Percentiles rank a stretch among this genome's conserved stretches.
Evolutionary conservation across 2,797 vertebrate species (phyloP).

Genomic region (Botia almorhae): DNA sequence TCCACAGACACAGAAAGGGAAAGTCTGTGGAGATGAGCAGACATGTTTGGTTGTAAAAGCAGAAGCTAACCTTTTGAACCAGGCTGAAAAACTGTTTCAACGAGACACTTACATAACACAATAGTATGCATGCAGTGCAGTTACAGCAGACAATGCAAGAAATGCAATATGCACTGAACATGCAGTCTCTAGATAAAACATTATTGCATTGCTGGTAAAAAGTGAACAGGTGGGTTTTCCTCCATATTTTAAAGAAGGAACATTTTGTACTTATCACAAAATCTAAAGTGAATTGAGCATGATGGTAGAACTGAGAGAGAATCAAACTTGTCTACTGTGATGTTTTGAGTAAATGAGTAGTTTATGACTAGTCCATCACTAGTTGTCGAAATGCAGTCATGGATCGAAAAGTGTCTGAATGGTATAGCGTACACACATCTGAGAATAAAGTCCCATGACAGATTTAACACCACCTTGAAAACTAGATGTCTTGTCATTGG

Average conservation of each 20-base stretch:
- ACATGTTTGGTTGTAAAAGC: constrained; percentile 5
- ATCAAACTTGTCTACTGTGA: background rate
- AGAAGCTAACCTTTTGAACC: constrained; percentile 5
- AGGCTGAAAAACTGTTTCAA: background rate
- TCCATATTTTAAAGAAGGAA: background rate
- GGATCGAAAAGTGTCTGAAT: background rate
- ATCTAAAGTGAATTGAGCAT: background rate
- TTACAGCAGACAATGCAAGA: constrained; percentile 4
- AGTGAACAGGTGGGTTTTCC: background rate
- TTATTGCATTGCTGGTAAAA: background rate
- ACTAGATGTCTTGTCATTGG: background rate
- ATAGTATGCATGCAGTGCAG: background rate
- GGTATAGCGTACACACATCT: background rate
- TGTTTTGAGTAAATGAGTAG: background rate
- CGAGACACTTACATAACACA: background rate
- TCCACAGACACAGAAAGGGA: background rate
- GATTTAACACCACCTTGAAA: background rate
- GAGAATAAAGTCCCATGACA: background rate
- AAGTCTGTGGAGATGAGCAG: background rate
- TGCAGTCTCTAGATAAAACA: background rate
- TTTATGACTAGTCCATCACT: background rate
- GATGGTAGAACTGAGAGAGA: background rate
- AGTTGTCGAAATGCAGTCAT: background rate
- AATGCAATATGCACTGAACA: constrained; percentile 6
- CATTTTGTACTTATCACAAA: background rate